Percentiles rank a stretch among this genome's conserved stretches.
These are phyloP conservation scores for Scotopteryx bipunctaria DNA, from an alignment of 2,888 invertebrate species.

Conservation along the genomic window DNA sequence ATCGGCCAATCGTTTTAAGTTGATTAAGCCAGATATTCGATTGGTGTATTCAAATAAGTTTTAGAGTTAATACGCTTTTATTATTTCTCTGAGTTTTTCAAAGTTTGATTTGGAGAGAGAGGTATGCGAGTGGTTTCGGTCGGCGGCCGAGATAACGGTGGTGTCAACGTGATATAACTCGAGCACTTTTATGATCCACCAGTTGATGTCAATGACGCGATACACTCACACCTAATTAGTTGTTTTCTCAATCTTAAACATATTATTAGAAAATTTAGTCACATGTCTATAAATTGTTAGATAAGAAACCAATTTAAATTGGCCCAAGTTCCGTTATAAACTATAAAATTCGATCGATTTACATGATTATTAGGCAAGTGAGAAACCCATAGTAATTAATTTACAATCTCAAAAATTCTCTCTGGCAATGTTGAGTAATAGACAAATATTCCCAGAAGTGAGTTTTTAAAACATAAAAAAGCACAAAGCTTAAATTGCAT, in stretches of 20 bases:
- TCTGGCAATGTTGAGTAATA: too few relatives aligned
- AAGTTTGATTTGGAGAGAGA: constrained; percentile 44
- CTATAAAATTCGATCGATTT: constrained; percentile 26
- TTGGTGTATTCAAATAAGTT: constrained; percentile 60
- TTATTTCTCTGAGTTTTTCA: constrained; percentile 49
- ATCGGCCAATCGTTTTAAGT: constrained; percentile 56
- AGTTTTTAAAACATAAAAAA: constrained; percentile 3
- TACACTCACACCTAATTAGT: constrained; percentile 36
- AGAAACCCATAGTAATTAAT: not conserved
- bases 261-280: constrained; percentile 18
- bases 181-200: constrained; percentile 42
- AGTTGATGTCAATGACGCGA: constrained; percentile 38
- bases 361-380: constrained; percentile 17
- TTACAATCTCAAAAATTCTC: too few relatives aligned
- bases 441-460: too few relatives aligned
- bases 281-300: constrained; percentile 22
- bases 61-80: constrained; percentile 51
- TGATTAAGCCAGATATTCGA: constrained; percentile 63
- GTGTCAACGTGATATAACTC: constrained; percentile 47
- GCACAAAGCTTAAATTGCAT: not conserved
- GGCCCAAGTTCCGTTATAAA: constrained; percentile 18
- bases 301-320: constrained; percentile 26
- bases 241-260: constrained; percentile 27
- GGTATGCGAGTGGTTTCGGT: constrained; percentile 40
- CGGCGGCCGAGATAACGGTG: constrained; percentile 51